Base-by-base conservation (phyloP, 2,888 invertebrate species). In the Pollenia angustigena region DNA sequence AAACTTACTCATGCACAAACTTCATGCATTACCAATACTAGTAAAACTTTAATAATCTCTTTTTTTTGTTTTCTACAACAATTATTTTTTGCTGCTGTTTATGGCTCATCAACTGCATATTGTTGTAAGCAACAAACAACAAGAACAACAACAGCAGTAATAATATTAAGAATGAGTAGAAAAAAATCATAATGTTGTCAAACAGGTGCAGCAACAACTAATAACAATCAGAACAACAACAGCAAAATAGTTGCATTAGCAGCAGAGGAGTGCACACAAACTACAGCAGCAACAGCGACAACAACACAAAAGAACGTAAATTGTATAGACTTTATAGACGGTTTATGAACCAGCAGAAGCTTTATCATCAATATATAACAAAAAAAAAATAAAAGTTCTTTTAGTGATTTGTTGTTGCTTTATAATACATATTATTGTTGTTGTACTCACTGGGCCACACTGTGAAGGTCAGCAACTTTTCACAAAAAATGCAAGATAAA, bases 401-500 rank as follows among this genome's bases (percentile, higher is more conserved):
- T 32, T 50, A 58, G 64, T 54, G 58, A 54, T 60, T 79, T 60
- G 54, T 60, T 72, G 76, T 82, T 71, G 42, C 42, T 16, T n/a
- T 58, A 32, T 82, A 62, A 14, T 32, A 50, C n/a, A 18, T 69
- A 32, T 58, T 80, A 6, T 64, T 85, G 75, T 60, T 83, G 78
- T 81, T 85, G 83, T 85, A 85, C 80, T 87, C 81, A 87, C 87
- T 87, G 87, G 85, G 87, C 87, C 83, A 87, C 76, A 83, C 87
- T 86, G 69, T 88, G 88, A 88, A 88, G 88, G 88, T 88, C 88
- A 88, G 88, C 88, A 87, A 88, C 88, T 88, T 88, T 88, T 88
- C 88, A 88, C 84, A 87, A 87, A 87, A 87, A 87, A 80, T 81
- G 75, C 71, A 56, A 58, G 75, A 71, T 76, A 72, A 72, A 58